Evolutionary conservation across 2,113 vertebrate species (phyloP).

Genomic region (Sorex fumeus): DNA sequence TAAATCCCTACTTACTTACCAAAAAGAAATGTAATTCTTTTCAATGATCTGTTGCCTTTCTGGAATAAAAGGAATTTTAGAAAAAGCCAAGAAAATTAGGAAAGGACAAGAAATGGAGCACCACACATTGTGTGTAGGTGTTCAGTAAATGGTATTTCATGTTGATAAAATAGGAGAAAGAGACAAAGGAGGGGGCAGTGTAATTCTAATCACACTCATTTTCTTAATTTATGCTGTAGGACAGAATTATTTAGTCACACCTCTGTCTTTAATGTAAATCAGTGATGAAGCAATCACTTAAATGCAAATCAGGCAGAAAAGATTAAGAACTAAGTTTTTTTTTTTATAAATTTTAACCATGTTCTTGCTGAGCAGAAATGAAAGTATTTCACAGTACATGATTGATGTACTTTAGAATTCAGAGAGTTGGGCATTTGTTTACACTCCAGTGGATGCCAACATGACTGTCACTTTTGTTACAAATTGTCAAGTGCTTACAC

Average conservation of each 20-base stretch:
- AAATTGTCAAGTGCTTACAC: background rate
- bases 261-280: slow-evolving; percentile 76
- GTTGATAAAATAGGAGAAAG: slow-evolving; percentile 33
- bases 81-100: slow-evolving; percentile 75
- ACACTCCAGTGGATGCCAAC: background rate
- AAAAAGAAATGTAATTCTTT: slow-evolving; percentile 75
- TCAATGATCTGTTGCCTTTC: slow-evolving; percentile 74
- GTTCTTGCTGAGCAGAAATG: slow-evolving; percentile 1
- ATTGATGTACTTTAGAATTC: slow-evolving; percentile 20
- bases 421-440: background rate
- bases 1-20: slow-evolving; percentile 79
- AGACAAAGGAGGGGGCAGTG: background rate
- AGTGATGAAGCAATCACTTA: slow-evolving; percentile 69
- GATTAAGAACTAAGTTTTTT: slow-evolving; percentile 30
- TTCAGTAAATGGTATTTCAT: slow-evolving; percentile 55
- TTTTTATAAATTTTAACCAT: slow-evolving; percentile 1
- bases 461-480: background rate
- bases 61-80: slow-evolving; percentile 61
- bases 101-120: background rate
- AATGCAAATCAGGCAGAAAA: slow-evolving; percentile 68
- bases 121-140: slow-evolving; percentile 51
- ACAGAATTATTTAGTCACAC: slow-evolving; percentile 76
- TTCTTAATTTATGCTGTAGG: slow-evolving; percentile 75
- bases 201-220: slow-evolving; percentile 39
- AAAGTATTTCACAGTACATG: background rate